These are phyloP conservation scores for Aphyosemion australe DNA, from an alignment of 2,113 vertebrate species.

Conservation along the genomic window DNA sequence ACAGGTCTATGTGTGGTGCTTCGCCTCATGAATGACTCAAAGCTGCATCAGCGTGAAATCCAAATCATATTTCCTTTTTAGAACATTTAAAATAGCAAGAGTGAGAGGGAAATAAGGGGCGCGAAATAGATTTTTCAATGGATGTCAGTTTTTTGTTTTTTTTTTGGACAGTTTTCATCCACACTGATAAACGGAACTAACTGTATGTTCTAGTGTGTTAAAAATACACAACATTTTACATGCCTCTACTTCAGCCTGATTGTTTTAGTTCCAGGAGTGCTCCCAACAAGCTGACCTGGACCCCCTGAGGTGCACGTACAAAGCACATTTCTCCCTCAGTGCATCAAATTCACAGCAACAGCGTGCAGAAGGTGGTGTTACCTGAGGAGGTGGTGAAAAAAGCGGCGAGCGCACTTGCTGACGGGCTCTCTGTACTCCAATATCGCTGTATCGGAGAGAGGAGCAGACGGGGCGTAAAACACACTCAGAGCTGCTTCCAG, in stretches of 20 bases:
- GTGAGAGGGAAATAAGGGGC: constrained; percentile 26
- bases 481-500: constrained; percentile 91
- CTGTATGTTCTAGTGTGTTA: constrained; percentile 20
- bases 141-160: constrained; percentile 23
- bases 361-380: constrained; percentile 68
- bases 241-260: neutral
- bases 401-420: constrained; percentile 92
- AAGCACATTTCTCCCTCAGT: constrained; percentile 14
- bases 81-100: constrained; percentile 34
- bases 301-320: constrained; percentile 1
- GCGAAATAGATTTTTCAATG: constrained; percentile 29
- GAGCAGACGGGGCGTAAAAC: constrained; percentile 89
- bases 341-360: constrained; percentile 24
- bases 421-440: constrained; percentile 89
- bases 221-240: constrained; percentile 29
- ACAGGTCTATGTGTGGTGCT: constrained; percentile 61
- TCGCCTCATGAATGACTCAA: constrained; percentile 65
- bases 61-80: constrained; percentile 49
- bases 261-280: neutral
- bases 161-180: constrained; percentile 24
- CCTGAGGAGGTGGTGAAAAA: constrained; percentile 99
- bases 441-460: constrained; percentile 86
- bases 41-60: constrained; percentile 50
- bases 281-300: neutral
- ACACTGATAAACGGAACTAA: constrained; percentile 1